Conservation (phyloP, 2,113 vertebrate species). For the Castor canadensis region DNA sequence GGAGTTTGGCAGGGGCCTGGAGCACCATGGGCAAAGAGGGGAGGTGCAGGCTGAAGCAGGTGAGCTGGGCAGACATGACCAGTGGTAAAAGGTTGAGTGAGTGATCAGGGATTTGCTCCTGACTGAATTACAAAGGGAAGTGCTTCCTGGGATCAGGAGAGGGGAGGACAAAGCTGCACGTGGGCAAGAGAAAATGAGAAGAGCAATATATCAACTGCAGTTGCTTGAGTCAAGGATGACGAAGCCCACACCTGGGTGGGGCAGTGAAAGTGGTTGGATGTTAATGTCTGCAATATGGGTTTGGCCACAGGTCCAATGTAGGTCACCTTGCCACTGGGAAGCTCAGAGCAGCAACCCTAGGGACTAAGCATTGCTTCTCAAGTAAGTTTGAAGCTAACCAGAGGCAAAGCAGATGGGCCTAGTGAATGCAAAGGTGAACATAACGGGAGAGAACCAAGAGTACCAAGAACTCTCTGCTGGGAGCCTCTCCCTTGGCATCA, state of each 20-base stretch:
- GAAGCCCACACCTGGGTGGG: neutral
- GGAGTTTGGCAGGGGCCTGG: neutral
- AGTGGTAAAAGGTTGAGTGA: rapidly evolving
- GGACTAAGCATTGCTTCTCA: rapidly evolving
- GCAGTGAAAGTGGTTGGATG: rapidly evolving
- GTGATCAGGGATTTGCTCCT: neutral
- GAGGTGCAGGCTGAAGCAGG: too few relatives aligned
- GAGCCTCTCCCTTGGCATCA: neutral
- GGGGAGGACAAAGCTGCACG: neutral
- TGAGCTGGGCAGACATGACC: neutral
- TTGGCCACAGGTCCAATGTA: rapidly evolving
- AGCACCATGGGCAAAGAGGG: rapidly evolving
- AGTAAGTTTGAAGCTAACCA: rapidly evolving
- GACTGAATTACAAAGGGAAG: neutral
- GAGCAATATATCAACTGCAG: rapidly evolving
- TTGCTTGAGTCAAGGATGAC: neutral
- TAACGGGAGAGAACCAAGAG: neutral
- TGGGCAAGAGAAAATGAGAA: neutral
- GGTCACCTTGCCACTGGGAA: neutral
- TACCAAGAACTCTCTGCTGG: rapidly evolving
- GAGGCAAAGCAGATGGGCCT: neutral
- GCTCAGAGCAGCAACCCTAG: rapidly evolving
- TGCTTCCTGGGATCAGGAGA: neutral
- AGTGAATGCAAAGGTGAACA: rapidly evolving
- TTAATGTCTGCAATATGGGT: neutral